Conservation (phyloP, 2,888 invertebrate species). For the Apoda limacodes region DNA sequence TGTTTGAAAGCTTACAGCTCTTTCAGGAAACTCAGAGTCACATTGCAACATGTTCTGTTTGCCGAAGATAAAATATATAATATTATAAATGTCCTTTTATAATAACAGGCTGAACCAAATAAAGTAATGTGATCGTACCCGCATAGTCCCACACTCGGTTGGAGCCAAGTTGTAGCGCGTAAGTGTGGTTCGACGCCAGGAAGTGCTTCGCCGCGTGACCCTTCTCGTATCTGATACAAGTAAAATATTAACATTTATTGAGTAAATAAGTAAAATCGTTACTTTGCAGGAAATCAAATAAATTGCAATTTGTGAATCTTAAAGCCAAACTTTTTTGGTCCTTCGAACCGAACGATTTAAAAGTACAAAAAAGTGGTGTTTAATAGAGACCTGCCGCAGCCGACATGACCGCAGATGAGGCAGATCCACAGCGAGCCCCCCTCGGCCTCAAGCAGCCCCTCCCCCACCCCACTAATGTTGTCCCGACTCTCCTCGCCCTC, state of each 20-base stretch:
- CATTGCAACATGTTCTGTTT: no score
- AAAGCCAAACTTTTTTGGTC: no score
- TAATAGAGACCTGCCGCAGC: conserved; percentile 97
- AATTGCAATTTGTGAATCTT: no score
- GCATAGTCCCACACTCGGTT: conserved; percentile 99
- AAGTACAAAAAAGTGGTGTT: no score
- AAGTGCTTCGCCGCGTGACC: conserved; percentile 98
- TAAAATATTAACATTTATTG: conserved; percentile 6
- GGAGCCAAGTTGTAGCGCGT: conserved; percentile 95
- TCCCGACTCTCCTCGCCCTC: conserved; percentile 64
- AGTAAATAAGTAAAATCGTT: neutral
- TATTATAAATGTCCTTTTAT: no score
- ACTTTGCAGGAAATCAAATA: no score
- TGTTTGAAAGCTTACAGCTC: no score
- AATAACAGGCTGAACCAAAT: no score
- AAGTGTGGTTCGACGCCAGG: conserved; percentile 95
- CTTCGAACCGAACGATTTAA: no score
- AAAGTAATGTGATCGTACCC: conserved; percentile 84
- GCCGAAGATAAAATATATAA: no score
- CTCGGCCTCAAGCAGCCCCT: conserved; percentile 56
- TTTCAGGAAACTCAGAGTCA: no score
- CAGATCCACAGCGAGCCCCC: conserved; percentile 97
- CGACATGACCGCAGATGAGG: conserved; percentile 97
- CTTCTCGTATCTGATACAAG: conserved; percentile 59
- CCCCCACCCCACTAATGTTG: conserved; percentile 69